Conservation (phyloP, 2,888 invertebrate species). For the Amblyjoppa proteus region DNA sequence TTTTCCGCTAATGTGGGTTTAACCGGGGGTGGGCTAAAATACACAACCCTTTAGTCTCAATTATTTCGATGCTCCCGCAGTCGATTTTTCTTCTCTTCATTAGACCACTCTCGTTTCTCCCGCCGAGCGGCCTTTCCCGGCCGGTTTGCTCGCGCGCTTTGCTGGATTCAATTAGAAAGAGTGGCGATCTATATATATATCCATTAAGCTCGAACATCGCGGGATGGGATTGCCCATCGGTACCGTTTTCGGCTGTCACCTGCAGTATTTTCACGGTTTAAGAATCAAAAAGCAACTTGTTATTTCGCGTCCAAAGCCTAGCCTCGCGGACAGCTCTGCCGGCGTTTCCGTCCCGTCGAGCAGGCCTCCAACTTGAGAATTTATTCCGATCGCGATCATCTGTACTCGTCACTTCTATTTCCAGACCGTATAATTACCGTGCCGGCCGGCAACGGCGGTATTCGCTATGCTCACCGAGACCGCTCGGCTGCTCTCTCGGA, state of each 20-base stretch:
- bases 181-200: slow-evolving; percentile 36
- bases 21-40: neutral
- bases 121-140: slow-evolving; percentile 10
- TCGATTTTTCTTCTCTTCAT: slow-evolving; percentile 2
- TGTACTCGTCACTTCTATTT: slow-evolving; percentile 52
- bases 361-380: slow-evolving; percentile 34
- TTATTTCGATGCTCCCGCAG: slow-evolving; percentile 2
- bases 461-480: neutral
- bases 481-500: neutral
- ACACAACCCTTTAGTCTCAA: slow-evolving; percentile 16
- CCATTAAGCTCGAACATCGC: neutral
- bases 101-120: slow-evolving; percentile 27
- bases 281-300: neutral
- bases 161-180: slow-evolving; percentile 69
- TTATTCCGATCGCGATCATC: slow-evolving; percentile 34
- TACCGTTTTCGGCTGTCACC: neutral
- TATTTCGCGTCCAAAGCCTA: neutral
- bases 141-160: slow-evolving; percentile 14
- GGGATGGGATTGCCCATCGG: slow-evolving; percentile 14
- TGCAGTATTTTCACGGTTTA: neutral
- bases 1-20: neutral
- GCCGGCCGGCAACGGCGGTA: neutral
- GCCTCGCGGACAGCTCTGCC: neutral
- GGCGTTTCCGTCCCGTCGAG: slow-evolving; percentile 34
- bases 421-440: slow-evolving; percentile 21